phyloP scores from a whole-genome alignment of 2,888 invertebrate species.

The Scaptomyza caliginosa region DNA sequence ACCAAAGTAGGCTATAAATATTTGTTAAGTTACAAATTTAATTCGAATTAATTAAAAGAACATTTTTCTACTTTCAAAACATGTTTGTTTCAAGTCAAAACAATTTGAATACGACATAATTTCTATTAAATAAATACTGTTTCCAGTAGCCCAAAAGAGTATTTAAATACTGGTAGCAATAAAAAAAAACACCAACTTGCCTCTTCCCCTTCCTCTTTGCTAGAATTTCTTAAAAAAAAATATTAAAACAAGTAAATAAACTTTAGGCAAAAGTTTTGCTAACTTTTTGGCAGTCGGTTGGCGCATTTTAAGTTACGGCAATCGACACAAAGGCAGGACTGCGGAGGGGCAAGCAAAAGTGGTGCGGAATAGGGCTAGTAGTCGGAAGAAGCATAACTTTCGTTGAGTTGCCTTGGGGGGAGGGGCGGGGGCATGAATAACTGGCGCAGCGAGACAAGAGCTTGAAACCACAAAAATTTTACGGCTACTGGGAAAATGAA shows the following conservation, averaged over 20 bases:
- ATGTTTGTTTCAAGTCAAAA: too few species aligned
- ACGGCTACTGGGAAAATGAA: constrained; percentile 40
- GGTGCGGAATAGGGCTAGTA: background rate
- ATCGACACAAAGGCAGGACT: constrained; percentile 65
- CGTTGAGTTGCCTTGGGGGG: background rate
- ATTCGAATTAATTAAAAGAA: too few species aligned
- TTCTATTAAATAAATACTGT: background rate
- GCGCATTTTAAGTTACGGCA: constrained; percentile 75
- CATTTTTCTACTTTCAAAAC: too few species aligned
- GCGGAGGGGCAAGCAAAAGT: background rate
- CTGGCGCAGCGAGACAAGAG: constrained; percentile 53
- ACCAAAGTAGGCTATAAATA: too few species aligned
- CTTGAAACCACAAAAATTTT: constrained; percentile 67
- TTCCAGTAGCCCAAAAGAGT: background rate
- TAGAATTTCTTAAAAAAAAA: constrained; percentile 34
- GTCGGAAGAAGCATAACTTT: constrained; percentile 1
- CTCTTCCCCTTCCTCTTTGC: constrained; percentile 1
- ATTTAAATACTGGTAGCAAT: constrained; percentile 12
- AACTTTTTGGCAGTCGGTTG: constrained; percentile 77
- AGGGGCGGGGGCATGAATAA: constrained; percentile 42
- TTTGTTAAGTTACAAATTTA: too few species aligned
- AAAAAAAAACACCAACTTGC: background rate
- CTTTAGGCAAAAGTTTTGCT: constrained; percentile 68
- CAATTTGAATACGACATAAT: too few species aligned
- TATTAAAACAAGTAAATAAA: constrained; percentile 75